Evolutionary conservation across 2,888 invertebrate genomes (phyloP), one percentile per base, ranked within the genome.

Genomic region (Latrodectus hesperus): DNA sequence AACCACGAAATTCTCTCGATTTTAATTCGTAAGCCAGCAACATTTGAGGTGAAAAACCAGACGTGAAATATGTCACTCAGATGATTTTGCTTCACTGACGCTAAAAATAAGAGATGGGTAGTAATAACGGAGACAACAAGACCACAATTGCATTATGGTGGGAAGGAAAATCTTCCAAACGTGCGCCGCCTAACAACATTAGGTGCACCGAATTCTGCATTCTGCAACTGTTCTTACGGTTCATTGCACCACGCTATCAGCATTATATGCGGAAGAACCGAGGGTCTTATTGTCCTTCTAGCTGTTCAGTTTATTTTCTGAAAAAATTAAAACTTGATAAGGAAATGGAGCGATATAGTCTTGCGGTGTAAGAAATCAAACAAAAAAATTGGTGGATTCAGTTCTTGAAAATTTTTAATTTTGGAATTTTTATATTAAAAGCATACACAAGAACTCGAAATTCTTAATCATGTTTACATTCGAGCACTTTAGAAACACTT

Each of bases 181-280:
- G 78, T 84, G 84, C 55, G 64, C 38, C 10, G 73, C 26, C 53
- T 84, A 84, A 84, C 74, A 84, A 84, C 72, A 49, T 73, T 65
- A 75, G 38, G 70, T 65, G 73, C 84, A 38, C 12, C 38, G 74
- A 49, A 67, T 51, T 22, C 51, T 71, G 49, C 68, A 67, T 51
- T 22, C 51, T 71, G 49, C 68, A 84, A 84, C 84, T 77, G 84
- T 53, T 68, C 72, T 16, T 74, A 74, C 73, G 84, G 84, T 84
- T 84, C 84, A 84, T 79, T 84, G 84, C 84, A 65, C 84, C 60
- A 60, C 60, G 38, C 4, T 38, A 38, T 38, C 38, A 38, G 38
- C 38, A 6, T 38, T 38, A 38, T 38, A 38, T 6, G 38, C 38
- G 38, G 38, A 38, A 38, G 38, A 38, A 38, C 38, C 38, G 6